Base-by-base conservation (phyloP, 2,113 vertebrate genomes). In the Oryzias woworae region DNA sequence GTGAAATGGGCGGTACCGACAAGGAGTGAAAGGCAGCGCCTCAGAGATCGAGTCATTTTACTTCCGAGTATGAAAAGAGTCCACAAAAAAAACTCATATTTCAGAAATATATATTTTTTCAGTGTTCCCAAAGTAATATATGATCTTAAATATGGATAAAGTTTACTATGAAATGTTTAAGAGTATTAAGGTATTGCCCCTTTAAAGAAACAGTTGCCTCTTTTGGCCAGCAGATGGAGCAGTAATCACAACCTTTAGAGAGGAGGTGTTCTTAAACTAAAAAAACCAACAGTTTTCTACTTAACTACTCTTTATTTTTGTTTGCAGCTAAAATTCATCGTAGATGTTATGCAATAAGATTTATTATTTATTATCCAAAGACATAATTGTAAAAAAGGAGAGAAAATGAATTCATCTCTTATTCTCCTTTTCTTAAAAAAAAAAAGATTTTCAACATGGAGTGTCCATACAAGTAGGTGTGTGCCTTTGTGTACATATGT, bases 161-260 rank as follows among this genome's bases (percentile, higher is more conserved):
- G 7, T 28, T 28, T 28, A 20, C 20, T 20, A 1, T 20, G 20
- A 20, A 20, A 20, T 20, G n/a, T n/a, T n/a, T n/a, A n/a, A n/a
- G 20, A 20, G 20, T 20, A 20, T 20, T 20, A 20, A 20, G 20
- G 20, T 20, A 20, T 20, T 20, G 20, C 20, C 20, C 20, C 14
- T 1, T 1, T 12, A 28, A 5, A 47, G 17, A 26, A 24, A 51
- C 63, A 54, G 49, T 89, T 88, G 42, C 85, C 63, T 18, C 14
- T 5, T 1, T 14, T 59, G 81, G 44, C 94, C 94, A 95, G 92
- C 74, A 95, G 94, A 93, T 93, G 92, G 93, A 66, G 90, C 85
- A 90, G 88, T 79, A 53, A 63, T 87, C 87, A 14, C 65, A 23
- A 62, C 77, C 1, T 81, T 80, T 58, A 46, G 66, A 62, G 50